Base-by-base conservation (phyloP, 2,797 vertebrate genomes). In the Eulemur coronatus region DNA sequence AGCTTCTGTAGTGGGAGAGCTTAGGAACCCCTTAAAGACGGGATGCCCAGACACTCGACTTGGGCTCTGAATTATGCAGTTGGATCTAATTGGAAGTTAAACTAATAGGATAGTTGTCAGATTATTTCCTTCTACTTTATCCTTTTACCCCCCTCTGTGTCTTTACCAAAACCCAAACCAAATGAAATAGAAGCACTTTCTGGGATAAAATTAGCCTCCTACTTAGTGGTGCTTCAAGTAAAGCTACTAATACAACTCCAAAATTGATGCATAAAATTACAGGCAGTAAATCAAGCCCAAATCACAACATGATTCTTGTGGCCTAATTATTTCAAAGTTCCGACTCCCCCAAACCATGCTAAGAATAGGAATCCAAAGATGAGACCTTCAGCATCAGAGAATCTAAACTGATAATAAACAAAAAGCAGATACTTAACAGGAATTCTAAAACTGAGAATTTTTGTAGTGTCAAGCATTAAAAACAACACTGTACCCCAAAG, bases 101-200 rank as follows among this genome's bases (percentile, higher is more conserved):
- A 63, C 28, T 89, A 91, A 65, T 67, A 85, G 33, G 15, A 72
- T 65, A 85, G 24, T 55, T 93, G 24, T 5, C 72, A 97, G 69
- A 89, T 72, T 65, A 65, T 95, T 92, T 88, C 46, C 20, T 76
- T 96, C 8, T 82, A 28, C 20, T 80, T 92, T 80, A 4, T 90
- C n/a, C 13, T 82, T 6, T 22, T 81, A 69, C 1, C 28, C 17
- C 11, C 15, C 41, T 33, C 15, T 22, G 43, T 65, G 59, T 41
- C 57, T 48, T 17, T 10, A 87, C n/a, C 48, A 26, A 92, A 84
- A 81, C 12, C n/a, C 82, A 96, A 94, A 76, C 6, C 43, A 69
- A 63, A 92, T 72, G 41, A 91, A 88, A 72, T 22, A 67, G 26
- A 87, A 92, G 50, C 4, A 48, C 0, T 10, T 90, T 91, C 52